These are phyloP conservation scores for Drosophila diplacantha DNA, from an alignment of 2,888 invertebrate genomes.

Conservation along the genomic window DNA sequence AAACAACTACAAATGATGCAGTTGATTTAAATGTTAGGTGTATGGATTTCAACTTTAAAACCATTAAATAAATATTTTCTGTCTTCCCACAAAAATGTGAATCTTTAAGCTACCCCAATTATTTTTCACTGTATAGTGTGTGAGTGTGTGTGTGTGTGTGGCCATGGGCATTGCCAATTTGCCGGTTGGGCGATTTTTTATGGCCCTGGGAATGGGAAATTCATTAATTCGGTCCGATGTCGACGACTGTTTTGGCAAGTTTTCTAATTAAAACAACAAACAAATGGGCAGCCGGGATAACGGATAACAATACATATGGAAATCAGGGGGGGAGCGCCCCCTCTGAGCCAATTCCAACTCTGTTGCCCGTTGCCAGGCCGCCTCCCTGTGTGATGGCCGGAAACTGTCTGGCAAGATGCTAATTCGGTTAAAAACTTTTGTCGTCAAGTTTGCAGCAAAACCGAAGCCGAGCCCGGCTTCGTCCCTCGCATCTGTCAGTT, in stretches of 20 bases:
- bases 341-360: slow-evolving; percentile 16
- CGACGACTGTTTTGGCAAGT: slow-evolving; percentile 56
- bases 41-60: too few relatives aligned
- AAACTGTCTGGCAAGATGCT: slow-evolving; percentile 73
- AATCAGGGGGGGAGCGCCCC: slow-evolving; percentile 35
- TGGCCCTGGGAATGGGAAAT: slow-evolving; percentile 46
- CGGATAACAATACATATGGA: slow-evolving; percentile 71
- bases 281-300: slow-evolving; percentile 64
- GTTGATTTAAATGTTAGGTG: too few relatives aligned
- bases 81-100: too few relatives aligned
- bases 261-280: slow-evolving; percentile 73
- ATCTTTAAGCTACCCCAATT: neutral
- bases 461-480: slow-evolving; percentile 30
- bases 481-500: slow-evolving; percentile 19
- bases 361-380: too few relatives aligned
- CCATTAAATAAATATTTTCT: too few relatives aligned
- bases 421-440: slow-evolving; percentile 71
- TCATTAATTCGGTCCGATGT: slow-evolving; percentile 61
- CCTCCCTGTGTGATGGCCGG: slow-evolving; percentile 48
- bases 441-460: slow-evolving; percentile 65
- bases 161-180: slow-evolving; percentile 35
- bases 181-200: slow-evolving; percentile 38
- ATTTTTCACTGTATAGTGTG: slow-evolving; percentile 46
- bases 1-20: too few relatives aligned
- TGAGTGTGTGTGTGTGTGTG: neutral